A percentile compares a stretch with the other conserved stretches of the same genome.
Evolutionary conservation across 2,113 vertebrate species (phyloP).

Genomic region (Trinectes maculatus): DNA sequence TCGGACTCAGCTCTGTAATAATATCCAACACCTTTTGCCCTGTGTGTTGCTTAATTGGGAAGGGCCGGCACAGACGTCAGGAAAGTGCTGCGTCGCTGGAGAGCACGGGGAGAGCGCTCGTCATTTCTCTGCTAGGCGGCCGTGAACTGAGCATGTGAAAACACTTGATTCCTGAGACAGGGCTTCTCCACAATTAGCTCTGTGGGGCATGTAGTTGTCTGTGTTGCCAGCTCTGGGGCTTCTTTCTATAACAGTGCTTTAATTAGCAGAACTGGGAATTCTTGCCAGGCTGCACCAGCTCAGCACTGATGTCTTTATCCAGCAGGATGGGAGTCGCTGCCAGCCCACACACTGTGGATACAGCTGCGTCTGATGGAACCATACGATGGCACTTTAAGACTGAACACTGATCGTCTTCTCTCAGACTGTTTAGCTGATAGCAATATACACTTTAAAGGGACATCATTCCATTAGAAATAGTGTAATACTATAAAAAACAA

Average conservation of each 20-base stretch:
- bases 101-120: conserved; percentile 35
- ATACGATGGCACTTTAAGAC: too few species aligned
- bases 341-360: conserved; percentile 13
- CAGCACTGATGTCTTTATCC: conserved; percentile 58
- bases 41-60: conserved; percentile 60
- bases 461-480: too few species aligned
- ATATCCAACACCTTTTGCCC: conserved; percentile 49
- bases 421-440: too few species aligned
- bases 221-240: conserved; percentile 42
- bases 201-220: conserved; percentile 58
- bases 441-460: too few species aligned
- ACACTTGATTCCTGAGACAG: conserved; percentile 49
- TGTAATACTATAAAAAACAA: too few species aligned
- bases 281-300: conserved; percentile 41
- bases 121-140: conserved; percentile 47
- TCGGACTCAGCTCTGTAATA: conserved; percentile 8
- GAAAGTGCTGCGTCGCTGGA: conserved; percentile 46
- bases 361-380: conserved; percentile 27
- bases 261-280: conserved; percentile 77
- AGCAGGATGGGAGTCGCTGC: conserved; percentile 26
- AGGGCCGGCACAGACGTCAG: conserved; percentile 17
- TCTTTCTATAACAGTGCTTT: conserved; percentile 53
- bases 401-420: too few species aligned
- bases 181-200: conserved; percentile 69
- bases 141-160: conserved; percentile 20